phyloP scores from a whole-genome alignment of 1,140 invertebrate genomes.

The Papilio glaucus region DNA sequence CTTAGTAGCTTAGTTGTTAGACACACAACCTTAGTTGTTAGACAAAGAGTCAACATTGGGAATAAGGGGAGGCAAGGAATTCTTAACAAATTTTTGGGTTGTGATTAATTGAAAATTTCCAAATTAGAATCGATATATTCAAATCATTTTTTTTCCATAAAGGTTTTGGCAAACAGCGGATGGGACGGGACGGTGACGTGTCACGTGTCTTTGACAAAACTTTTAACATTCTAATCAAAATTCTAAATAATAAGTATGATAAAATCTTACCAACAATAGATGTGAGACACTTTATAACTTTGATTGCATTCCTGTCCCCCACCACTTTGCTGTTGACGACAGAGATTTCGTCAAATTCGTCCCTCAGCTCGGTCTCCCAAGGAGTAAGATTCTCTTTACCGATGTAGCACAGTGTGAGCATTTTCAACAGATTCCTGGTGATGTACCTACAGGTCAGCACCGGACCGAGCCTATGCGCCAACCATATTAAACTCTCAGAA shows the following conservation, averaged over 20 bases:
- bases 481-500: conserved; percentile 95
- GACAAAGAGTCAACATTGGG: too few relatives aligned
- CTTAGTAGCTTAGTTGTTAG: too few relatives aligned
- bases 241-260: conserved; percentile 17
- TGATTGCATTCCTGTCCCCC: conserved; percentile 92
- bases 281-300: conserved; percentile 94
- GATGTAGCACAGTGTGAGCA: conserved; percentile 96
- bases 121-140: too few relatives aligned
- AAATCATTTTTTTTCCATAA: too few relatives aligned
- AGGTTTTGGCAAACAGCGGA: too few relatives aligned
- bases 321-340: conserved; percentile 85
- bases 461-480: conserved; percentile 96
- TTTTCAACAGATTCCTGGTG: conserved; percentile 95
- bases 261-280: conserved; percentile 88
- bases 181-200: too few relatives aligned
- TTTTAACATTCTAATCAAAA: not conserved
- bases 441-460: conserved; percentile 95
- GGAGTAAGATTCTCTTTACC: conserved; percentile 90
- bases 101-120: too few relatives aligned
- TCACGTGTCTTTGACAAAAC: too few relatives aligned
- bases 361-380: conserved; percentile 61
- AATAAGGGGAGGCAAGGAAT: too few relatives aligned
- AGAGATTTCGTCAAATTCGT: conserved; percentile 84
- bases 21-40: too few relatives aligned
- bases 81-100: too few relatives aligned